A percentile compares a stretch with the other conserved stretches of the same genome.
These are phyloP conservation scores for Setipinna tenuifilis DNA, from an alignment of 2,797 vertebrate species.

Conservation along the genomic window DNA sequence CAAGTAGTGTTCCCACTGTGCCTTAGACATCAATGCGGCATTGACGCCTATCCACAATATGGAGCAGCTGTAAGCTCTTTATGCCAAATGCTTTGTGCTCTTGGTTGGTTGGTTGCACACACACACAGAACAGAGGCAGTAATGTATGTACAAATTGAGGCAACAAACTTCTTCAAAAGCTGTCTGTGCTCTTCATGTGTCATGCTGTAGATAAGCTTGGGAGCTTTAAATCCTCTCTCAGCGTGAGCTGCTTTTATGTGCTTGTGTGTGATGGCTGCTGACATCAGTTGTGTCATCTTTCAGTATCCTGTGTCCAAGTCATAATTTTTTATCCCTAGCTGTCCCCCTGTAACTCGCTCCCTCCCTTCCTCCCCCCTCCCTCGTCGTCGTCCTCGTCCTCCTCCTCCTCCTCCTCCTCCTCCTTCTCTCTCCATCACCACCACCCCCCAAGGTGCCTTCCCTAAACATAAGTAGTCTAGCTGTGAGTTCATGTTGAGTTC, in stretches of 20 bases:
- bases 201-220: neutral
- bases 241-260: neutral
- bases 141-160: neutral
- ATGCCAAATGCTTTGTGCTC: neutral
- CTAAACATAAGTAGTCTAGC: slow-evolving; percentile 2
- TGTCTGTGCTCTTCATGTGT: neutral
- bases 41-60: neutral
- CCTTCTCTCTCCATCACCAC: neutral
- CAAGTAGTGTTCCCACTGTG: neutral
- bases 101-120: too few species aligned
- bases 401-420: neutral
- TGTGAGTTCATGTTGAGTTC: neutral
- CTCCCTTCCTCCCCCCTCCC: neutral
- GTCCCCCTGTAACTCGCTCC: neutral
- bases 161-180: neutral
- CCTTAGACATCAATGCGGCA: neutral
- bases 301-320: slow-evolving; percentile 12
- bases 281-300: slow-evolving; percentile 17
- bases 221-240: slow-evolving; percentile 2
- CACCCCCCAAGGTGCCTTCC: neutral
- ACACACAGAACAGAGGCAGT: neutral
- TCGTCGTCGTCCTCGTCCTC: neutral
- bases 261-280: neutral
- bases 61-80: neutral
- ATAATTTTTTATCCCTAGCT: neutral